phyloP scores from a whole-genome alignment of 1,140 invertebrate genomes.

The Pseudomyrmex sp. region DNA sequence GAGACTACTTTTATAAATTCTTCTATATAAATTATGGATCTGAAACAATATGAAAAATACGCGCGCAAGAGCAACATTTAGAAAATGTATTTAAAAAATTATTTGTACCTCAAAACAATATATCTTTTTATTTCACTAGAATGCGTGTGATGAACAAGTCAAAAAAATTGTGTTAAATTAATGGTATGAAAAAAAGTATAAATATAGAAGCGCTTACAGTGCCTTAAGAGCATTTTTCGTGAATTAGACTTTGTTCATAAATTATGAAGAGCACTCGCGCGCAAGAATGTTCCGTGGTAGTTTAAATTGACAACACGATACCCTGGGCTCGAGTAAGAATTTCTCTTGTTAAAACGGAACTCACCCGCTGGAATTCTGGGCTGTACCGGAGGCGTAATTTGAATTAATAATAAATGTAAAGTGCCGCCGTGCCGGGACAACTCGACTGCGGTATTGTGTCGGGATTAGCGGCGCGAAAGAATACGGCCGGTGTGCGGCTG shows the following conservation, averaged over 20 bases:
- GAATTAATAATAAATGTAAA: slow-evolving; percentile 61
- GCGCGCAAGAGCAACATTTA: neutral
- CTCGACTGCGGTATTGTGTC: slow-evolving; percentile 33
- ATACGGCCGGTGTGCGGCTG: neutral
- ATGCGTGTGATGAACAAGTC: no score
- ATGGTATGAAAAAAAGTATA: neutral
- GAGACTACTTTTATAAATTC: no score
- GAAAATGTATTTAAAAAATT: neutral
- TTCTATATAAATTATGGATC: neutral
- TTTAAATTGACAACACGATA: slow-evolving; percentile 55
- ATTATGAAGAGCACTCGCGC: slow-evolving; percentile 20
- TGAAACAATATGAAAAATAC: neutral
- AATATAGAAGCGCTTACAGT: neutral
- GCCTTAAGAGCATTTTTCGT: slow-evolving; percentile 2
- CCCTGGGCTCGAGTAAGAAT: slow-evolving; percentile 44
- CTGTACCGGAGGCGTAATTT: slow-evolving; percentile 40
- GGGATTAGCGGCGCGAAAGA: slow-evolving; percentile 38
- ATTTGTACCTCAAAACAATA: no score
- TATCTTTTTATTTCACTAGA: no score
- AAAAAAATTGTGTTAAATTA: no score
- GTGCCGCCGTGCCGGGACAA: neutral
- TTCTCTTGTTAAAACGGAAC: slow-evolving; percentile 51
- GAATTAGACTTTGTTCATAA: slow-evolving; percentile 36
- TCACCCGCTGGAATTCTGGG: slow-evolving; percentile 39
- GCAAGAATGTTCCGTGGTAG: slow-evolving; percentile 11